phyloP scores from a whole-genome alignment of 2,113 vertebrate genomes.

The Strix aluco region DNA sequence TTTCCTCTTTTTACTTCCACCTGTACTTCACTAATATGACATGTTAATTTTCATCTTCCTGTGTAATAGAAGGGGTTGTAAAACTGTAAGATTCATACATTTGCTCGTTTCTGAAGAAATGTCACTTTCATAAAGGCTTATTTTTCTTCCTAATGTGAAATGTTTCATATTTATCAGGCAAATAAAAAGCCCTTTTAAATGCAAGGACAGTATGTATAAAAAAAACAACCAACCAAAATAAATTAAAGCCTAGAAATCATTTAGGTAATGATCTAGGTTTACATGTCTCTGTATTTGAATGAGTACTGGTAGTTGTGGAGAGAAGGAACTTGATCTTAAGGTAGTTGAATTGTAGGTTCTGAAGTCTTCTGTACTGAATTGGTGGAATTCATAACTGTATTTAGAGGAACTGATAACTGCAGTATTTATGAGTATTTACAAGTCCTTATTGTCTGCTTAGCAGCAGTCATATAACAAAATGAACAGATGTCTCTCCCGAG shows the following conservation, averaged over 20 bases:
- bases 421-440: background rate
- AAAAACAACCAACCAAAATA: background rate
- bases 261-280: background rate
- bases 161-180: background rate
- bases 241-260: background rate
- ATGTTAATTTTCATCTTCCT: background rate
- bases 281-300: background rate
- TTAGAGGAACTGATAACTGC: background rate
- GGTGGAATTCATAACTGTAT: background rate
- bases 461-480: background rate
- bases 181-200: background rate
- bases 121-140: background rate
- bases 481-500: background rate
- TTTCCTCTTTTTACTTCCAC: background rate
- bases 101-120: background rate
- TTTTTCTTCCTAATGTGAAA: background rate
- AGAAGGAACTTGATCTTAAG: background rate
- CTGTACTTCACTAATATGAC: background rate
- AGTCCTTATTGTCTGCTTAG: background rate
- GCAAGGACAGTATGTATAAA: background rate
- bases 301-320: background rate
- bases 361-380: background rate
- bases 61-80: background rate
- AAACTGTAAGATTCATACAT: background rate
- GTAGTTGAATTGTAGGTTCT: background rate